Evolutionary conservation across 2,113 vertebrate genomes (phyloP), one percentile per base, ranked within the genome.

Genomic region (Dipodomys spectabilis): DNA sequence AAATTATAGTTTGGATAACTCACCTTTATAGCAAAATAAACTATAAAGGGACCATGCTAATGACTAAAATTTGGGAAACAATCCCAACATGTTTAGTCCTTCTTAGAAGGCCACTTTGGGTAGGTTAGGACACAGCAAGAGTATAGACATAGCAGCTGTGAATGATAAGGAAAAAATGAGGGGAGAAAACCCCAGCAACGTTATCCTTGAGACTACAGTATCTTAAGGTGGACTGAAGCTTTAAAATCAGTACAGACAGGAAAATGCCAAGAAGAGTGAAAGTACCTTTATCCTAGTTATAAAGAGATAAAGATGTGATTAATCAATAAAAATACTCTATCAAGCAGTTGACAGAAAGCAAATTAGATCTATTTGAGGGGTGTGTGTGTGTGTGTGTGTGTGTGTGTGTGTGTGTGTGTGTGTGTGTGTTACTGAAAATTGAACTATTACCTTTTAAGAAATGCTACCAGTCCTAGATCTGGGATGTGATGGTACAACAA

Each of bases 11-110:
- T 91, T 75, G 89, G 44, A 79, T 85, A 27, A 32, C 57, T 30
- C 18, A 85, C 25, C 32, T 82, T 49, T 53, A 32, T 30, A 45
- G 25, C 25, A 60, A 75, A 86, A 64, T 71, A 62, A 65, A 7
- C 12, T 80, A 6, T 79, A 78, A 95, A 95, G 16, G n/a, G 77
- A 20, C 4, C 25, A 72, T 78, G 62, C 28, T 88, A 86, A 86
- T 86, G 45, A 69, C 20, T 64, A 83, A 91, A 93, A 60, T 92
- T 87, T 90, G 39, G 64, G 53, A 88, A 92, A 77, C 6, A 79
- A 49, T 25, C 60, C 44, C 22, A 65, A 71, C 5, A 16, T 89
- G 83, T 77, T 44, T 94, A 44, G 80, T 88, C 65, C 30, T 23
- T 84, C 28, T 3, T 89, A 32, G 39, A 82, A 22, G 39, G 6